A percentile compares a stretch with the other conserved stretches of the same genome.
These are phyloP conservation scores for Pyrrhia umbra DNA, from an alignment of 2,888 invertebrate genomes.

Conservation along the genomic window DNA sequence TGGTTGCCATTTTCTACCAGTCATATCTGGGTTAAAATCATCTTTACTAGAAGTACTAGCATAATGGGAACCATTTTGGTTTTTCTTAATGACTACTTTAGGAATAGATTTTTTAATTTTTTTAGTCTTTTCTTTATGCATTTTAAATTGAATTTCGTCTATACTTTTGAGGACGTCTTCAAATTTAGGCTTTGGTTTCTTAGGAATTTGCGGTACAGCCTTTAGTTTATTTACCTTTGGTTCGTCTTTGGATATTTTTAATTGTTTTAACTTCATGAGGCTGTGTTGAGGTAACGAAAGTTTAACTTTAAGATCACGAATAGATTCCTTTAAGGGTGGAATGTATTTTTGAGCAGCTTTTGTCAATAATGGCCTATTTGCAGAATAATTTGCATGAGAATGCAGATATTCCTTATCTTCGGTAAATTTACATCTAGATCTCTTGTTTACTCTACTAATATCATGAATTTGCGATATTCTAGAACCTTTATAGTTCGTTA, in stretches of 20 bases:
- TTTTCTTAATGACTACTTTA: slow-evolving; percentile 88
- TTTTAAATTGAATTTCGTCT: slow-evolving; percentile 86
- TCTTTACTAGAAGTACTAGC: slow-evolving; percentile 79
- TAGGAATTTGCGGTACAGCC: slow-evolving; percentile 69
- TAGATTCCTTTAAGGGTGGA: slow-evolving; percentile 83
- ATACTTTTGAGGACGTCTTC: slow-evolving; percentile 89
- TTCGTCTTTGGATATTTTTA: slow-evolving; percentile 81
- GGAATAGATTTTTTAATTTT: slow-evolving; percentile 81
- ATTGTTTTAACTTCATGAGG: slow-evolving; percentile 81
- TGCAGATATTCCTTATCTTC: slow-evolving; percentile 77
- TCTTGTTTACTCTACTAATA: slow-evolving; percentile 62
- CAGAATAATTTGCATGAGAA: slow-evolving; percentile 67
- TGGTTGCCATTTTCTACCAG: slow-evolving; percentile 88
- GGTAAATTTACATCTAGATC: slow-evolving; percentile 79
- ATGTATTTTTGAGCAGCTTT: slow-evolving; percentile 89
- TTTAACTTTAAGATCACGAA: slow-evolving; percentile 84
- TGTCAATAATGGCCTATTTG: slow-evolving; percentile 81
- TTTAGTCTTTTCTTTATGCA: slow-evolving; percentile 82
- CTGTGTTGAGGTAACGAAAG: slow-evolving; percentile 84
- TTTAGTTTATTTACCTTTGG: slow-evolving; percentile 74
- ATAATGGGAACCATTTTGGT: slow-evolving; percentile 85
- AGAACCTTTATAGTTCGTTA: slow-evolving; percentile 82
- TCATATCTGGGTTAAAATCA: slow-evolving; percentile 83
- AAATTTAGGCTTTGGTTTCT: slow-evolving; percentile 87
- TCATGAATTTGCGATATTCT: slow-evolving; percentile 81